These are phyloP conservation scores for Argyrosomus japonicus DNA, from an alignment of 2,113 vertebrate species.

Conservation along the genomic window DNA sequence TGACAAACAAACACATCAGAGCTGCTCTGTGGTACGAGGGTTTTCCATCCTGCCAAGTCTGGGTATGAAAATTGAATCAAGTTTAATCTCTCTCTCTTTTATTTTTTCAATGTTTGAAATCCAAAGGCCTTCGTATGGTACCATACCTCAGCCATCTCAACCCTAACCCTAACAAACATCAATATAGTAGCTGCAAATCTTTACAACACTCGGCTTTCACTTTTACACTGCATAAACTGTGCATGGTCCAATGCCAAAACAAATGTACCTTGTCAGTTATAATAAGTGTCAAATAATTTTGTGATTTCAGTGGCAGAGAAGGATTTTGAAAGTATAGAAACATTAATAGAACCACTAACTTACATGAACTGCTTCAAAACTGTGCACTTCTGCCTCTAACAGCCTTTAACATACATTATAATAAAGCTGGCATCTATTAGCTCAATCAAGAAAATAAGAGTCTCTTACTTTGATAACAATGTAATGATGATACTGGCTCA, in stretches of 20 bases:
- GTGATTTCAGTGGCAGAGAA: not conserved
- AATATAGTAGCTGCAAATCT: constrained; percentile 1
- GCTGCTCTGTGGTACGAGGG: constrained; percentile 50
- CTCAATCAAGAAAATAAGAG: not conserved
- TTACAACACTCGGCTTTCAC: not conserved
- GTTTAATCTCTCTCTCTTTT: constrained; percentile 9
- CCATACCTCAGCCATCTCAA: constrained; percentile 30
- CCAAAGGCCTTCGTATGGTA: not conserved
- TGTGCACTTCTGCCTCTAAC: not conserved
- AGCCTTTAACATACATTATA: not conserved
- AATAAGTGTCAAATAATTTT: not conserved
- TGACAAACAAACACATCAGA: constrained; percentile 75
- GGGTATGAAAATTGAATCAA: constrained; percentile 47
- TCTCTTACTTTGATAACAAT: not conserved
- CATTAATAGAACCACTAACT: no score
- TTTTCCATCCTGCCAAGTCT: constrained; percentile 68
- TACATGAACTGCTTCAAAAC: not conserved
- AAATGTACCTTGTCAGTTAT: not conserved
- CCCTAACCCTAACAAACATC: constrained; percentile 27
- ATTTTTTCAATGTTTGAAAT: constrained; percentile 61
- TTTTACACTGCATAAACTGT: not conserved
- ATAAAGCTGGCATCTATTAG: not conserved
- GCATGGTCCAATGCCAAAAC: not conserved
- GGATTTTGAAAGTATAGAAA: not conserved
- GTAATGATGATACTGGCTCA: not conserved